Base-by-base conservation (phyloP, 2,888 invertebrate species). In the Acanthoscelides obtectus region DNA sequence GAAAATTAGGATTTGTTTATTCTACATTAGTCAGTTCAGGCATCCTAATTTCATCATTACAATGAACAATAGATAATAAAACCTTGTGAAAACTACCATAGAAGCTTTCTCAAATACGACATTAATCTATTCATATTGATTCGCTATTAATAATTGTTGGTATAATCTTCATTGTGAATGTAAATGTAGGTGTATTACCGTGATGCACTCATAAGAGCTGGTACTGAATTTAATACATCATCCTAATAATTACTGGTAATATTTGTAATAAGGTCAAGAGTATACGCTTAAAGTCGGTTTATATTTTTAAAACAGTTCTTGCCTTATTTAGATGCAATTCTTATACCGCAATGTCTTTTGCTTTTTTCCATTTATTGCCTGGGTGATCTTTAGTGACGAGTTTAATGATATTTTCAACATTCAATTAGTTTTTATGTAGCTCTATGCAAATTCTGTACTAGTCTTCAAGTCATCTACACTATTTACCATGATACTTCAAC, bases 211-310 rank as follows among this genome's bases (percentile, higher is more conserved):
- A 12, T 45, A 45, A 45, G 45, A 45, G 45, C 45, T 45, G 45
- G 45, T 45, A 45, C 45, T 45, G 45, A 45, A 45, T 45, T 45
- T 45, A 45, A 45, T 20, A 67, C 67, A 67, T 67, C 72, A 75
- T 75, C 73, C 72, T 75, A 74, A 74, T 73, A 75, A 75, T 75
- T 74, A 74, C 71, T 72, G 70, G 72, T 74, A 75, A 75, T 76
- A 74, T 74, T 74, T 75, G 77, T 77, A 80, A 79, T 80, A 80
- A 76, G 80, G 80, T 80, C 80, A 80, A 80, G 79, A 80, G 75
- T 79, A 78, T 77, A 79, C 45, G 5, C 45, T 45, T 45, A 45
- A 45, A 45, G 45, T 45, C 45, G 45, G 17, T 45, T 74, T 75
- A 75, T 78, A 72, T 76, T 72, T 78, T 71, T 72, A 70, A 71